Percentiles rank a stretch among this genome's conserved stretches.
These are phyloP conservation scores for Eptatretus atami DNA, from an alignment of 2,797 vertebrate genomes.

Conservation along the genomic window DNA sequence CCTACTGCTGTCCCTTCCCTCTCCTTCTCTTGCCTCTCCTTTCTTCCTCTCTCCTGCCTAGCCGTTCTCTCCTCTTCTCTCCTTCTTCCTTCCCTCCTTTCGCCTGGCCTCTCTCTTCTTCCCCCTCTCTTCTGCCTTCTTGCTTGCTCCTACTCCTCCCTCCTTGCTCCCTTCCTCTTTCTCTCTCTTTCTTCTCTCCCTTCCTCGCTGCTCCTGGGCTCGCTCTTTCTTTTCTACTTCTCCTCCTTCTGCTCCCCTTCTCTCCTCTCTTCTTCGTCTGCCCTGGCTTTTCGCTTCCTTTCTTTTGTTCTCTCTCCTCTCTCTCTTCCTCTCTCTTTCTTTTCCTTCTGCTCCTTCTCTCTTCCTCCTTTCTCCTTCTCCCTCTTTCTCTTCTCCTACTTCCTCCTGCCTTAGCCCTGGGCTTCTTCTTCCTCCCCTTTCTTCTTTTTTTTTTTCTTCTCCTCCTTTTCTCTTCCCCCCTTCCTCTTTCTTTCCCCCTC, in stretches of 20 bases:
- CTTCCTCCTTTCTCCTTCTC: background rate
- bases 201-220: background rate
- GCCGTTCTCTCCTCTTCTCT: background rate
- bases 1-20: background rate
- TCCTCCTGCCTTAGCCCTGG: too few species aligned
- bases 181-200: background rate
- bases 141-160: background rate
- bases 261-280: background rate
- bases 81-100: background rate
- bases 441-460: background rate
- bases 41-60: background rate
- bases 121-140: background rate
- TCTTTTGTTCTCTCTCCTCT: background rate
- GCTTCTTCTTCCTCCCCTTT: background rate
- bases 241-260: background rate
- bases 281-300: background rate
- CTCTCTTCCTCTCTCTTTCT: background rate
- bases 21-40: background rate
- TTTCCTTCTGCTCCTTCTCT: background rate
- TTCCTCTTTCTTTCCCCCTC: background rate
- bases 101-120: background rate
- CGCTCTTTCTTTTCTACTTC: background rate
- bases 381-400: background rate
- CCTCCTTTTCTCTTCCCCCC: background rate
- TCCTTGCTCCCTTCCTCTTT: background rate